Conservation (phyloP, 2,888 invertebrate species). For the Caradrina clavipalpis region DNA sequence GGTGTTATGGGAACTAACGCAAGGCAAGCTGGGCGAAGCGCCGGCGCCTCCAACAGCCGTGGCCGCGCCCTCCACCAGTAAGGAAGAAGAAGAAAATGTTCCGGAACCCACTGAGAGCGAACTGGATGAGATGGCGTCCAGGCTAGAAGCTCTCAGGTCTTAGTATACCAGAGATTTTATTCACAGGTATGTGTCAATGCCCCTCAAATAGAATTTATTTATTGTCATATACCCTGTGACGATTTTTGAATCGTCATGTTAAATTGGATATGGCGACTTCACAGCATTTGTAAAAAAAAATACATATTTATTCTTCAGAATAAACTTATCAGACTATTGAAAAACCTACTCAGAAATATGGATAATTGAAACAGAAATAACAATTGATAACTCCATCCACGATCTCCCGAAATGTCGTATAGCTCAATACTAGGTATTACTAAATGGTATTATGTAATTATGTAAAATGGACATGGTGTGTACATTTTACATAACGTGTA, state of each 20-base stretch:
- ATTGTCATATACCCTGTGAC: no score
- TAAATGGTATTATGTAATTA: no score
- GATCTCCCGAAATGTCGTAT: neutral
- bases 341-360: no score
- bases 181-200: constrained; percentile 19
- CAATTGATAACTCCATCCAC: no score
- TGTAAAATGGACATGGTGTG: no score
- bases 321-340: no score
- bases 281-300: no score
- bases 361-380: no score
- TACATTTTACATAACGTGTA: neutral
- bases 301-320: no score
- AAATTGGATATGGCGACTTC: no score
- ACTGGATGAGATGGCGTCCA: constrained; percentile 97
- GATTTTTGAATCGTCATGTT: no score
- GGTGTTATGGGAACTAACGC: constrained; percentile 97
- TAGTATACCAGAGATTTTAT: constrained; percentile 82
- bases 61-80: constrained; percentile 87
- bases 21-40: constrained; percentile 97
- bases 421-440: neutral
- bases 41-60: constrained; percentile 94
- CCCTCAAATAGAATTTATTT: no score
- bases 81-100: constrained; percentile 89
- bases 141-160: constrained; percentile 96
- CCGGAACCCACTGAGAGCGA: constrained; percentile 94